Evolutionary conservation across 2,113 vertebrate genomes (phyloP).

Genomic region (Garra rufa): DNA sequence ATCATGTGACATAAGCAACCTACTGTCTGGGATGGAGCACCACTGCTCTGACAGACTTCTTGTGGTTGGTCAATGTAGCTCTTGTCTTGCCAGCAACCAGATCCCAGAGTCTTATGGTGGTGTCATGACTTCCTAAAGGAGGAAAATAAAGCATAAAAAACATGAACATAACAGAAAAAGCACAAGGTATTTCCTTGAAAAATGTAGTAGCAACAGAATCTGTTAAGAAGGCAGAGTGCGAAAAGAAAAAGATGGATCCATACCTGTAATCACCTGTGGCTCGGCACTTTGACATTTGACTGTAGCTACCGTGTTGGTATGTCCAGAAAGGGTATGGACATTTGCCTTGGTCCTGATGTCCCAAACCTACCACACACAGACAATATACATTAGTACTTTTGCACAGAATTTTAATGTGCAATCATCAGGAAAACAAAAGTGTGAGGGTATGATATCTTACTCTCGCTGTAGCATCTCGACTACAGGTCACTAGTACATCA

Average conservation of each 20-base stretch:
- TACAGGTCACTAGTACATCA: conserved; percentile 94
- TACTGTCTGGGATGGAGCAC: conserved; percentile 94
- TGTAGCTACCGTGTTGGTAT: conserved; percentile 97
- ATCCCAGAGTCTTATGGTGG: conserved; percentile 97
- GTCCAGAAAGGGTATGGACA: conserved; percentile 91
- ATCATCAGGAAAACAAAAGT: not conserved
- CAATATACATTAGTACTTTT: not conserved
- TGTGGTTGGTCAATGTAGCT: conserved; percentile 97
- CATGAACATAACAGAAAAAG: not conserved
- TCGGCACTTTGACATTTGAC: conserved; percentile 94
- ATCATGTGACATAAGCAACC: conserved; percentile 60
- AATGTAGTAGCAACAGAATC: not conserved
- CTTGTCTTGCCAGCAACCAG: conserved; percentile 97
- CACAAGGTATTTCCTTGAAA: not conserved
- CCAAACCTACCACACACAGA: conserved; percentile 85
- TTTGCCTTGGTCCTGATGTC: conserved; percentile 96
- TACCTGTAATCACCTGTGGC: conserved; percentile 96
- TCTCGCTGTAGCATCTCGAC: conserved; percentile 93
- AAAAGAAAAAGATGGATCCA: not conserved
- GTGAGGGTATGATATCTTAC: conserved; percentile 67
- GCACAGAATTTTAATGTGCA: not conserved
- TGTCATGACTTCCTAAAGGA: conserved; percentile 91
- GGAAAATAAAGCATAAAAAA: not conserved
- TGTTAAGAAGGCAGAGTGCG: not conserved
- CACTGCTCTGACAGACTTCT: conserved; percentile 94